A percentile compares a stretch with the other conserved stretches of the same genome.
phyloP scores from a whole-genome alignment of 2,888 invertebrate species.

The Ptilodon capucinus region DNA sequence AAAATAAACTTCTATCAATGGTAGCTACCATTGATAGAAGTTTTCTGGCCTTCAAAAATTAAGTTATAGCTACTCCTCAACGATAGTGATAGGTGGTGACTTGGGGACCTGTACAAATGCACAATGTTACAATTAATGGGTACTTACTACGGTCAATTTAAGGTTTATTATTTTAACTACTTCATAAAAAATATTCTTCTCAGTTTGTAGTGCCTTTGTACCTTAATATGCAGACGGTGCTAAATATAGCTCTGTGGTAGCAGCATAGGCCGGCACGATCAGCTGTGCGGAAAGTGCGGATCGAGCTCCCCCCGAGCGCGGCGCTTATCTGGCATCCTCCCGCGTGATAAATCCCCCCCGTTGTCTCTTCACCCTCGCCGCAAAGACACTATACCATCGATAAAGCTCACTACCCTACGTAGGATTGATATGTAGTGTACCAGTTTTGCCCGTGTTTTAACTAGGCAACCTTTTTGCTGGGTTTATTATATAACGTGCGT shows the following conservation, averaged over 20 bases:
- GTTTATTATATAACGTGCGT: neutral
- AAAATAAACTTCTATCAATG: too few relatives aligned
- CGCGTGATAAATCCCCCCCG: constrained; percentile 66
- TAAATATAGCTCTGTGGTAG: neutral
- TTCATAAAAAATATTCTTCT: neutral
- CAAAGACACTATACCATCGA: constrained; percentile 49
- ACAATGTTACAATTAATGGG: too few relatives aligned
- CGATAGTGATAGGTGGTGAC: too few relatives aligned
- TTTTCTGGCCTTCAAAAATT: too few relatives aligned
- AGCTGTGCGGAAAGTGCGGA: constrained; percentile 46
- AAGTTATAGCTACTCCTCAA: too few relatives aligned
- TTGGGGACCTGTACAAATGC: too few relatives aligned
- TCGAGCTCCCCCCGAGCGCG: constrained; percentile 31
- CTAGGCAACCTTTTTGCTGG: too few relatives aligned
- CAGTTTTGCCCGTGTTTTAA: neutral
- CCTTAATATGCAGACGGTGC: too few relatives aligned
- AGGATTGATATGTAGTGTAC: constrained; percentile 9
- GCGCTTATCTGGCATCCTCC: constrained; percentile 64
- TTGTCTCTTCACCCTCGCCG: constrained; percentile 58
- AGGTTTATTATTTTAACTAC: too few relatives aligned
- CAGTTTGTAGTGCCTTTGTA: too few relatives aligned
- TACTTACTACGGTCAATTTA: too few relatives aligned
- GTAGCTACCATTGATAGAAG: too few relatives aligned
- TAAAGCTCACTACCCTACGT: constrained; percentile 29
- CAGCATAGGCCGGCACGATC: constrained; percentile 36